These are phyloP conservation scores for Nycteola revayana DNA, from an alignment of 2,888 invertebrate genomes.

Conservation along the genomic window DNA sequence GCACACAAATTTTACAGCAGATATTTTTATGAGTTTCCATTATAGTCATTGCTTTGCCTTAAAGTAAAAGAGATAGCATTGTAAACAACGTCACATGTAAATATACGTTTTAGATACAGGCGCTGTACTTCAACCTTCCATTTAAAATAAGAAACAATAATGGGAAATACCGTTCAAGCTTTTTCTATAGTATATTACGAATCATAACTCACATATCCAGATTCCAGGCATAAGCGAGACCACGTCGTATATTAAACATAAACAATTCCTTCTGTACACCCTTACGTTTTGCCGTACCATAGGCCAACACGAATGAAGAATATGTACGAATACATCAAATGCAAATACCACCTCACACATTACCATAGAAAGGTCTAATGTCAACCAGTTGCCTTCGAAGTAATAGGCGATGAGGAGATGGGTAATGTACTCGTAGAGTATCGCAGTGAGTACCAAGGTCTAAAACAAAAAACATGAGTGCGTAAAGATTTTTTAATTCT, in stretches of 20 bases:
- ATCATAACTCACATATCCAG: constrained; percentile 59
- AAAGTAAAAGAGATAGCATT: too few species aligned
- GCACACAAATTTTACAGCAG: too few species aligned
- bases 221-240: constrained; percentile 46
- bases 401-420: constrained; percentile 56
- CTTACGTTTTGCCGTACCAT: constrained; percentile 53
- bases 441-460: constrained; percentile 41
- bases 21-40: too few species aligned
- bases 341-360: constrained; percentile 46
- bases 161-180: too few species aligned
- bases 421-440: constrained; percentile 50
- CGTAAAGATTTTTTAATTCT: too few species aligned
- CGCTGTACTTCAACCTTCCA: too few species aligned
- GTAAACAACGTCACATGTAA: too few species aligned
- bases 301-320: constrained; percentile 60
- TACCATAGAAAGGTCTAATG: constrained; percentile 36
- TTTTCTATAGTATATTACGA: too few species aligned
- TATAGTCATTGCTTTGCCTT: too few species aligned
- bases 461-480: too few species aligned
- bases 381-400: constrained; percentile 14
- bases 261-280: constrained; percentile 45
- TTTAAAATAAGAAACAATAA: too few species aligned
- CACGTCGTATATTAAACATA: constrained; percentile 48
- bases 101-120: too few species aligned
- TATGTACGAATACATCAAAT: constrained; percentile 47